Base-by-base conservation (phyloP, 2,797 vertebrate species). In the Eulemur albifrons region DNA sequence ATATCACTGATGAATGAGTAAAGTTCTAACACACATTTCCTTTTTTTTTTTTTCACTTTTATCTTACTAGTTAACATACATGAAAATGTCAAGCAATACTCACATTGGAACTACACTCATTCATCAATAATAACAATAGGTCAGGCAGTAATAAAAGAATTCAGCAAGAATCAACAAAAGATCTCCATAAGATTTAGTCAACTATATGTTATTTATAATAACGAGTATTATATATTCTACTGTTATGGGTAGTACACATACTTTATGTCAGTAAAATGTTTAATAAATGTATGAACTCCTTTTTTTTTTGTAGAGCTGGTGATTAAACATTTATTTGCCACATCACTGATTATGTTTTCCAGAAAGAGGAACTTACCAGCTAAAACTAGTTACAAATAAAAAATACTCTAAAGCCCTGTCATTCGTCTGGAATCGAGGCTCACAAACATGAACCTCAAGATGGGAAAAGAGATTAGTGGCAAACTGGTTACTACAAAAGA, bases 91-190 rank as follows among this genome's bases (percentile, higher is more conserved):
- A 83, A 87, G 4, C 38, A 73, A 45, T 83, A 91, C 85, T 82
- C 70, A 70, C 25, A 27, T 52, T 77, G 9, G 7, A 90, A 70
- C 65, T 87, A 59, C 3, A 48, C 6, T 95, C 69, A 57, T 80
- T 82, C 52, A 90, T 81, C 59, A 72, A 15, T 5, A 57, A 11
- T 52, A 90, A 54, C 15, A 65, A 54, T 20, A 69, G 48, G 4
- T 50, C 6, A 0, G 4, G 11, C 83, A 88, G 95, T 8, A 27
- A 92, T 83, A 35, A 93, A 90, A 80, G 32, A 67, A 30, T 73
- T 96, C 30, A 82, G 7, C 52, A 93, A 93, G 75, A 86, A 65
- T 25, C 27, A 95, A 45, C 11, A 70, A 88, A 88, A 94, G 25
- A 63, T 70, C 50, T 54, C 13, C 32, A 2, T 76, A 54, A 81